phyloP scores from a whole-genome alignment of 1,140 invertebrate genomes.

The Sweltsa coloradensis region DNA sequence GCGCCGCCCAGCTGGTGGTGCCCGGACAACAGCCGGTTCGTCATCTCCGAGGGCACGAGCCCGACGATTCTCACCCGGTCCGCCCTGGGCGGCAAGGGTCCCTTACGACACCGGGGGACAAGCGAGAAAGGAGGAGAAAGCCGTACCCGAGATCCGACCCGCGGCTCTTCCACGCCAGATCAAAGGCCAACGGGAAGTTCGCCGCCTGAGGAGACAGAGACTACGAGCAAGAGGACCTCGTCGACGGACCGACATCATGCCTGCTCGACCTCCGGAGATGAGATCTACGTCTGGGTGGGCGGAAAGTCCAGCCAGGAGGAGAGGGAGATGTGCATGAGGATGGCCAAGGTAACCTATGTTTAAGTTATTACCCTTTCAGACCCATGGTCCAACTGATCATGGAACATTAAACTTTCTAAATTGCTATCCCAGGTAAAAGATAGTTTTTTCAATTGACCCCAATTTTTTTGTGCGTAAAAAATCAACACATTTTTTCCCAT shows the following conservation, averaged over 20 bases:
- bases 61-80: conserved; percentile 64
- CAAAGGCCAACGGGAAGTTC: conserved; percentile 42
- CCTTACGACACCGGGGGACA: conserved; percentile 38
- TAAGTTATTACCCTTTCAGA: too few species aligned
- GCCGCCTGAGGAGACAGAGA: conserved; percentile 52
- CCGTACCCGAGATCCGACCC: conserved; percentile 29
- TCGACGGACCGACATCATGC: conserved; percentile 66
- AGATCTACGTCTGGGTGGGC: conserved; percentile 65
- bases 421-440: too few species aligned
- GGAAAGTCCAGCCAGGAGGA: conserved; percentile 53
- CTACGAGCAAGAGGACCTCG: conserved; percentile 57
- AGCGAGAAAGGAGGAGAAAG: conserved; percentile 24
- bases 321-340: conserved; percentile 39
- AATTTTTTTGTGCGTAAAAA: too few species aligned
- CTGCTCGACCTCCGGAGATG: conserved; percentile 56
- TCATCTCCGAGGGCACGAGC: conserved; percentile 56
- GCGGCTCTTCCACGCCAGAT: conserved; percentile 51
- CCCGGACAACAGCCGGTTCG: conserved; percentile 35
- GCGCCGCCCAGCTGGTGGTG: conserved; percentile 38
- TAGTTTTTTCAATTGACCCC: too few species aligned
- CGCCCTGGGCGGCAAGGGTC: conserved; percentile 48
- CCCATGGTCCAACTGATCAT: too few species aligned
- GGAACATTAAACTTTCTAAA: too few species aligned
- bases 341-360: conserved; percentile 37
- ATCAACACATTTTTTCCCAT: too few species aligned